phyloP scores from a whole-genome alignment of 2,888 invertebrate genomes.

The Tipula helvola region DNA sequence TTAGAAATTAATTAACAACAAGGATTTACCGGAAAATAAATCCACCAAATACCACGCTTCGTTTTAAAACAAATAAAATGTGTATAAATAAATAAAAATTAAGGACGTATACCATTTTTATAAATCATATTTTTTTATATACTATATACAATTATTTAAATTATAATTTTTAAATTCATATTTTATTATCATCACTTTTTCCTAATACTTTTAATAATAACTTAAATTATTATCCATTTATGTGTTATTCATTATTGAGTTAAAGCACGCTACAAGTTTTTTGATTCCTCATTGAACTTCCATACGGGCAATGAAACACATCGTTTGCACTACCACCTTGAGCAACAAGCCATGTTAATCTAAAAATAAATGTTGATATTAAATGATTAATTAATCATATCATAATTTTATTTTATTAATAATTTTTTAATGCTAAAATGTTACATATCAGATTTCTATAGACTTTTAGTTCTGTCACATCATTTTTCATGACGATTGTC shows the following conservation, averaged over 20 bases:
- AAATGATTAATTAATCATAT: not conserved
- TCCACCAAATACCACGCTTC: not conserved
- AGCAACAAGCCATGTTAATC: slow-evolving; percentile 34
- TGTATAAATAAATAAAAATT: not conserved
- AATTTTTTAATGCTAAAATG: not conserved
- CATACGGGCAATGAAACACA: slow-evolving; percentile 34
- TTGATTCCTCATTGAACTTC: slow-evolving; percentile 34
- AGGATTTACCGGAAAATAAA: not conserved
- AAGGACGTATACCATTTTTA: not conserved
- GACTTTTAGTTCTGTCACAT: too few relatives aligned
- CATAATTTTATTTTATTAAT: not conserved
- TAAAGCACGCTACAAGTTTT: slow-evolving; percentile 36
- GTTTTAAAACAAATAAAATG: not conserved
- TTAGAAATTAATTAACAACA: not conserved
- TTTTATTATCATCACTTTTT: not conserved
- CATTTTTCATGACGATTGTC: too few relatives aligned
- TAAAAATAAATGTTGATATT: slow-evolving; percentile 17
- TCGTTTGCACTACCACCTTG: slow-evolving; percentile 36
- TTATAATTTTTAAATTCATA: not conserved
- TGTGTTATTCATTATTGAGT: not conserved
- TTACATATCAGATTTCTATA: too few relatives aligned
- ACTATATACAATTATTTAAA: not conserved
- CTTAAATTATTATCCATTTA: not conserved
- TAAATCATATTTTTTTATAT: not conserved
- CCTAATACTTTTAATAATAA: not conserved